phyloP scores from a whole-genome alignment of 2,113 vertebrate species.

The Carollia perspicillata region DNA sequence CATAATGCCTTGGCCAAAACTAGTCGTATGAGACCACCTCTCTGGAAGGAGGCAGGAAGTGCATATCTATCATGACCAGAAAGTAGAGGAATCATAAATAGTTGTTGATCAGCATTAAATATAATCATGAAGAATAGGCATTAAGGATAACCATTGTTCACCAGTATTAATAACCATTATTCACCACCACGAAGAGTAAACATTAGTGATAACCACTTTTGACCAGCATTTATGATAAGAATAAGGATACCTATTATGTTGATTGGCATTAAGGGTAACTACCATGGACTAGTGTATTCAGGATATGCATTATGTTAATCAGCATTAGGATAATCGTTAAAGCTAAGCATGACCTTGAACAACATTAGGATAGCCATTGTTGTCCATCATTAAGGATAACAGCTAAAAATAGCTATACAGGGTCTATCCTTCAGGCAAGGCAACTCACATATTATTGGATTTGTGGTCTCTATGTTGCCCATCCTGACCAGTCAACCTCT shows the following conservation, averaged over 20 bases:
- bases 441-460: background rate
- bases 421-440: background rate
- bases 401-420: background rate
- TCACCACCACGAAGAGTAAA: background rate
- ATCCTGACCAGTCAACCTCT: background rate
- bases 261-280: background rate
- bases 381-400: background rate
- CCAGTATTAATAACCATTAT: background rate
- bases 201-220: background rate
- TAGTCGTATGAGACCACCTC: background rate
- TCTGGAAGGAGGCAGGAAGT: background rate
- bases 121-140: background rate
- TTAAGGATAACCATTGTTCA: background rate
- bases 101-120: background rate
- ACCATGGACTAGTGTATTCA: background rate
- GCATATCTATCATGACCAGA: background rate
- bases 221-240: background rate
- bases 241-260: background rate
- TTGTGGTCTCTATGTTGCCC: background rate
- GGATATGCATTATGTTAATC: background rate
- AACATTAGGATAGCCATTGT: background rate
- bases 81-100: slow-evolving; percentile 1
- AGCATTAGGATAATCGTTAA: background rate
- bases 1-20: background rate
- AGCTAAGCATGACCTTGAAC: background rate